Evolutionary conservation across 2,797 vertebrate species (phyloP), one percentile per base, ranked within the genome.

Genomic region (Delichon dasypus): DNA sequence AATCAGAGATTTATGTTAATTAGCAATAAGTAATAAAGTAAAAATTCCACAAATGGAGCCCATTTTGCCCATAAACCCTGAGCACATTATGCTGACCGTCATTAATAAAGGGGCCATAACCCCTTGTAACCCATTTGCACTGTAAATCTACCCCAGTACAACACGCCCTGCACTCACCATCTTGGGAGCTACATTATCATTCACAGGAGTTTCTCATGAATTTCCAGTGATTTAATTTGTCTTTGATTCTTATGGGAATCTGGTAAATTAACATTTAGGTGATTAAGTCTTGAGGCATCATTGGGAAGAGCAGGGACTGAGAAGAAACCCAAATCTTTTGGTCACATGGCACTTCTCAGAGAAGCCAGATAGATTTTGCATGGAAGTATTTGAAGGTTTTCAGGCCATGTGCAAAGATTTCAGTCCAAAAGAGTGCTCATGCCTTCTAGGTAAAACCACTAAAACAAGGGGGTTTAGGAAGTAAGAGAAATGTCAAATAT

Each of bases 141-240:
- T 5, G 8, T 90, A 94, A 95, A 94, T 90, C 85, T 66, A 48
- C 44, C 38, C 25, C 30, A 44, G 30, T 48, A 48, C 54, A 68
- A 58, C 11, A 34, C 18, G 32, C 21, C 51, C 45, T 47, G 66
- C 66, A 53, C 66, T 85, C 70, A 29, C 70, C 44, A 7, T 81
- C 85, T 68, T 67, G 91, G 73, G 89, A 91, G 86, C 44, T 38
- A 65, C 51, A 50, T 92, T 89, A 93, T 83, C 91, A 65, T 86
- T 75, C 1, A 2, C 51, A 38, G 14, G 89, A 93, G 51, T 92
- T 95, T 61, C 51, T 92, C 48, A 38, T 84, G 78, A 83, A 82
- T 88, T 93, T 92, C 82, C 48, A 92, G 10, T 45, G 23, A 45
- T 81, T 68, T 75, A 81, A 86, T 81, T 91, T 27, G 90, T 73